Evolutionary conservation across 2,888 invertebrate genomes (phyloP).

Genomic region (Cenopis cana): DNA sequence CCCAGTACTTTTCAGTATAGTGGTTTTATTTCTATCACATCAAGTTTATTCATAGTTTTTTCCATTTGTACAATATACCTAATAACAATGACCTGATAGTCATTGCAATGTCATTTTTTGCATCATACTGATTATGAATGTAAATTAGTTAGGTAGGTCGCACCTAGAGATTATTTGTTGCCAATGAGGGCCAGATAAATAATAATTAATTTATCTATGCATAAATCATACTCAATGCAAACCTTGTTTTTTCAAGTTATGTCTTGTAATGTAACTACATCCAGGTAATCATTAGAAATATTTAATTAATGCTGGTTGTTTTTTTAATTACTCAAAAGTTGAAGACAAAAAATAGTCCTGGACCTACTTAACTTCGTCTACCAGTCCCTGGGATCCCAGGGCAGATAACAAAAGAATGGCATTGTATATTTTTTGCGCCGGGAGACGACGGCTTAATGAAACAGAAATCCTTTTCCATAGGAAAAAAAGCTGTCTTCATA

Average conservation of each 20-base stretch:
- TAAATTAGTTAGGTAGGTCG: constrained; percentile 11
- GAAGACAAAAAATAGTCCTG: too few species aligned
- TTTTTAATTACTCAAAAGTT: too few species aligned
- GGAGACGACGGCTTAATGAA: too few species aligned
- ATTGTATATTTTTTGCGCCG: too few species aligned
- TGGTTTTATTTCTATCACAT: background rate
- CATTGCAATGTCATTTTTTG: constrained; percentile 29
- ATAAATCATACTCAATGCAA: too few species aligned
- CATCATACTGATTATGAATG: constrained; percentile 21
- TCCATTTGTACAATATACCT: constrained; percentile 8
- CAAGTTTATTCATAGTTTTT: background rate
- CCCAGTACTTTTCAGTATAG: background rate
- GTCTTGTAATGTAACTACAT: background rate
- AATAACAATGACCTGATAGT: constrained; percentile 17
- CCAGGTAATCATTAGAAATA: background rate
- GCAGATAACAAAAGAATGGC: too few species aligned
- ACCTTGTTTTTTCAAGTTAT: background rate
- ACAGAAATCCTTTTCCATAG: too few species aligned
- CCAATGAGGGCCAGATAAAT: background rate
- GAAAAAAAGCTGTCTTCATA: too few species aligned
- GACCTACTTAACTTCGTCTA: too few species aligned
- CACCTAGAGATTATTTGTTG: background rate
- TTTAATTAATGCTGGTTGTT: background rate
- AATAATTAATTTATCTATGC: background rate
- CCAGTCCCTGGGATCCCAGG: too few species aligned